Evolutionary conservation across 2,797 vertebrate species (phyloP).

Genomic region (Eulemur albifrons): DNA sequence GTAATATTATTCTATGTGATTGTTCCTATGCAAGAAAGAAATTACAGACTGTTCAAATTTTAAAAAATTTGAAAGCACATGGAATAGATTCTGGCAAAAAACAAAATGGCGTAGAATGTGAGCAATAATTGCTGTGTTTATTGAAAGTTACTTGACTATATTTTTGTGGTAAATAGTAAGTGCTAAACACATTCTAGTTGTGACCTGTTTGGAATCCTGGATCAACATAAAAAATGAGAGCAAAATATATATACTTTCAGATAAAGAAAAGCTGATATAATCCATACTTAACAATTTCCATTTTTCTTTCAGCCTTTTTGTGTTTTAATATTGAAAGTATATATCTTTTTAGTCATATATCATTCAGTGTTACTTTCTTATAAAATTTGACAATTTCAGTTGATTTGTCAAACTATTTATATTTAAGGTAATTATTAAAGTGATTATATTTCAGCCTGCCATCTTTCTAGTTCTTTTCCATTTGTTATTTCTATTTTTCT

Average conservation of each 20-base stretch:
- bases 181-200: not conserved
- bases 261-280: not conserved
- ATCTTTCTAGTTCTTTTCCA: not conserved
- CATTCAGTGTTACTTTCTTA: not conserved
- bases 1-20: not conserved
- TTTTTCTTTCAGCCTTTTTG: not conserved
- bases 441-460: not conserved
- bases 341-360: not conserved
- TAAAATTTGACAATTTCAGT: not conserved
- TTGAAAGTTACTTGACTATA: not conserved
- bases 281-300: not conserved
- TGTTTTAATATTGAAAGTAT: not conserved
- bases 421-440: not conserved
- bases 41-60: not conserved
- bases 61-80: not conserved
- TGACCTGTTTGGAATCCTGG: not conserved
- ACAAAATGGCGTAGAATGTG: not conserved
- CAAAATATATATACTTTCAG: not conserved
- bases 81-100: not conserved
- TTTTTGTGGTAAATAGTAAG: not conserved
- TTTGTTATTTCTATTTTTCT: not conserved
- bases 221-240: not conserved
- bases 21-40: not conserved
- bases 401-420: not conserved
- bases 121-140: not conserved